Base-by-base conservation (phyloP, 2,113 vertebrate genomes). In the Thamnophis sirtalis region DNA sequence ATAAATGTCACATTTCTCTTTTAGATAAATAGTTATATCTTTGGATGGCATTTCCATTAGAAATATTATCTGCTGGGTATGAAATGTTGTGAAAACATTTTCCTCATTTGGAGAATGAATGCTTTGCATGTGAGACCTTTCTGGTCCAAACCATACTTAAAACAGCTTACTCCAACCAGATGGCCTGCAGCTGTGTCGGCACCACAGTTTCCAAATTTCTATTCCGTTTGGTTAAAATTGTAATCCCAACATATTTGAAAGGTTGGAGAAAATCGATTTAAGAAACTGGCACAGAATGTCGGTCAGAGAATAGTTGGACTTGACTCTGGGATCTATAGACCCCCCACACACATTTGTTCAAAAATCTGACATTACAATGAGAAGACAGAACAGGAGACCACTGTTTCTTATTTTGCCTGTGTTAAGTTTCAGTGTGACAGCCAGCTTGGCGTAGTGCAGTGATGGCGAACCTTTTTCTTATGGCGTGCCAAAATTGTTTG, bases 1-100 rank as follows among this genome's bases (percentile, higher is more conserved):
- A 55, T 89, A 84, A 60, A 84, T 89, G 91, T n/a, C 91, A 92
- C 84, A 55, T 38, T 89, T 84, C 24, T 49, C 84, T 89, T 89
- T 48, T 73, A 17, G 48, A 84, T 92, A 80, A 88, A 87, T 84
- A 89, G 68, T 33, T 60, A 51, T 89, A 7, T 48, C 60, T 73
- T 58, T 38, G 43, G 53, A 49, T 60, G 87, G 58, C 73, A 85
- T 92, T 92, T 55, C 73, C 63, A 58, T 60, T 51, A 33, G 43
- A 89, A 84, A 85, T n/a, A 85, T 33, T 88, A 60, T 73, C 73
- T 89, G 68, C 26, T 92, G 54, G 50, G 53, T 51, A 84, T 60
- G 68, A 89, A 85, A 89, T 58, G 80, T n/a, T 92, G 11, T 85
- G 73, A 17, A 73, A 73, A 24, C 8, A 24, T 58, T 86, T 86